Conservation (phyloP, 2,113 vertebrate species). For the Rissa tridactyla region DNA sequence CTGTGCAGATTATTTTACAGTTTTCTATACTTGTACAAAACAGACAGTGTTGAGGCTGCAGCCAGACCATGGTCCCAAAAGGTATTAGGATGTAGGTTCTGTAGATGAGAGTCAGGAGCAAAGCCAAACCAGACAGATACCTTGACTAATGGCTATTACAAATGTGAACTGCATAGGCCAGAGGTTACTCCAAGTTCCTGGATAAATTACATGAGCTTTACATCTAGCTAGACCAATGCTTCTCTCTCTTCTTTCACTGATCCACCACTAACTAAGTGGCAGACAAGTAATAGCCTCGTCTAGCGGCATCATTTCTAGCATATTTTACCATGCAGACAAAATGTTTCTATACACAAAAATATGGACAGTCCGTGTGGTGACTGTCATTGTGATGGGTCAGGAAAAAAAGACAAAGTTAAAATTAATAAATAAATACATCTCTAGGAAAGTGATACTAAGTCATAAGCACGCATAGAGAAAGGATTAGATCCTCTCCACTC, state of each 20-base stretch:
- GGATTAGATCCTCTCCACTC: background rate
- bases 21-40: background rate
- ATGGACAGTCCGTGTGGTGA: background rate
- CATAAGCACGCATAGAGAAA: background rate
- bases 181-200: background rate
- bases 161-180: background rate
- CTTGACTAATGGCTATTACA: background rate
- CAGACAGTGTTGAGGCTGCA: background rate
- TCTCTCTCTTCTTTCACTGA: background rate
- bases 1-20: background rate
- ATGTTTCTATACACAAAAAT: background rate
- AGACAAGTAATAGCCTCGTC: background rate
- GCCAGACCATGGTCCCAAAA: background rate
- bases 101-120: background rate
- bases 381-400: background rate
- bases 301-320: background rate
- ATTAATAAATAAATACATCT: background rate
- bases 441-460: background rate
- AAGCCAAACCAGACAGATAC: background rate
- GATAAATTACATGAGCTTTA: background rate
- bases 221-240: background rate
- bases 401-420: background rate
- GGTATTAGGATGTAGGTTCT: background rate
- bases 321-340: background rate
- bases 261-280: background rate